These are phyloP conservation scores for Rhabdomys dilectus DNA, from an alignment of 2,113 vertebrate species.

Conservation along the genomic window DNA sequence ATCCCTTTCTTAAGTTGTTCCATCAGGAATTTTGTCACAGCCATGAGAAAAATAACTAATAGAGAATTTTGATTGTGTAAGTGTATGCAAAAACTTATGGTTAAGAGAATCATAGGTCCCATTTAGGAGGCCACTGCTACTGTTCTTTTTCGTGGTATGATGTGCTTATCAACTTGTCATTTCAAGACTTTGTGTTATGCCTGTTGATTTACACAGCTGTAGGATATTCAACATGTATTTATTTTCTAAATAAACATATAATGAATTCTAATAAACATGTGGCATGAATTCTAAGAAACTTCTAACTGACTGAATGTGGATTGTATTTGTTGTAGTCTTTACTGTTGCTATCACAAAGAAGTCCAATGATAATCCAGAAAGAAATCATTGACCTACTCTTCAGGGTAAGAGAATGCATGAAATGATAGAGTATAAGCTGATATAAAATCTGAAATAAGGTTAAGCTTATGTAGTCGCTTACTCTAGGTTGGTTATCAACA, in stretches of 20 bases:
- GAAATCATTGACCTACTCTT: not conserved
- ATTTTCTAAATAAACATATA: not conserved
- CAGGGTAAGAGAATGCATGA: not conserved
- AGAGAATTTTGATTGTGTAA: not conserved
- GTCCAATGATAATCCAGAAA: not conserved
- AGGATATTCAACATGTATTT: not conserved
- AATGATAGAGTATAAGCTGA: not conserved
- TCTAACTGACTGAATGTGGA: not conserved
- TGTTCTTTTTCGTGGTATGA: not conserved
- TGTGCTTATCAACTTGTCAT: not conserved
- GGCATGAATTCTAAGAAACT: not conserved
- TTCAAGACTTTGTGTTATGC: not conserved
- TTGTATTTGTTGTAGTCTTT: not conserved
- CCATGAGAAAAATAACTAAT: not conserved
- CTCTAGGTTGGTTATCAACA: too few species aligned
- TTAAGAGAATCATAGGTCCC: not conserved
- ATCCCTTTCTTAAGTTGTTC: not conserved
- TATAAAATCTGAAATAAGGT: not conserved
- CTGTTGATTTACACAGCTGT: not conserved
- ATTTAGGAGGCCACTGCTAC: not conserved
- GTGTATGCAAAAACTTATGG: not conserved
- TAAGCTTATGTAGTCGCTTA: not conserved
- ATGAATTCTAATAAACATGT: not conserved
- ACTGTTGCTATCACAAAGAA: not conserved
- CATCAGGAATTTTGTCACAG: not conserved